Evolutionary conservation across 1,140 invertebrate species (phyloP).

Genomic region (Ceratina japonica): DNA sequence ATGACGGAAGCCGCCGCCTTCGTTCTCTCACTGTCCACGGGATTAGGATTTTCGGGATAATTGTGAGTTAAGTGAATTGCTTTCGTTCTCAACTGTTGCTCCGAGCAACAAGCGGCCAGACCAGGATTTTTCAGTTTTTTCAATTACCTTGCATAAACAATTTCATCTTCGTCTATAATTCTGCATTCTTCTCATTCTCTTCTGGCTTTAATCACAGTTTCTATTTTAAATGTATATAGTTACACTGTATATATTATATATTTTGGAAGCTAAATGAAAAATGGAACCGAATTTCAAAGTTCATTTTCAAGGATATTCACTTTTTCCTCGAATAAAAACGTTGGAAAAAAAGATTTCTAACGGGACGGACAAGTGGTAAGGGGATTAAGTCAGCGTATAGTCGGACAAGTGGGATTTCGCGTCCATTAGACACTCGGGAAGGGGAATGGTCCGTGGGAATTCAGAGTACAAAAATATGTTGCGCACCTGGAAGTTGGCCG

Average conservation of each 20-base stretch:
- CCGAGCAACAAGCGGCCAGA: constrained; percentile 27
- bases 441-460: neutral
- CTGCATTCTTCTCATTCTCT: too few species aligned
- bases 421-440: neutral
- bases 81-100: constrained; percentile 11
- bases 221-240: too few species aligned
- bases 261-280: too few species aligned
- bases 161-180: too few species aligned
- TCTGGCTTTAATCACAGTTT: too few species aligned
- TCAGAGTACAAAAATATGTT: constrained; percentile 9
- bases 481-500: neutral
- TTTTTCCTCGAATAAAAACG: neutral
- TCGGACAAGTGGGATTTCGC: neutral
- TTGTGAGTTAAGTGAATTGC: neutral
- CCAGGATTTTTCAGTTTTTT: too few species aligned
- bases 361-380: neutral
- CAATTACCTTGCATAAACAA: too few species aligned
- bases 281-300: neutral
- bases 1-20: too few species aligned
- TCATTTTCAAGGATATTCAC: neutral
- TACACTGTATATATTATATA: too few species aligned
- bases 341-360: neutral
- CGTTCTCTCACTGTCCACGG: neutral
- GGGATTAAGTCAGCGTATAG: neutral
- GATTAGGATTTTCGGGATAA: neutral